phyloP scores from a whole-genome alignment of 2,113 vertebrate genomes.

The Mobula birostris region DNA sequence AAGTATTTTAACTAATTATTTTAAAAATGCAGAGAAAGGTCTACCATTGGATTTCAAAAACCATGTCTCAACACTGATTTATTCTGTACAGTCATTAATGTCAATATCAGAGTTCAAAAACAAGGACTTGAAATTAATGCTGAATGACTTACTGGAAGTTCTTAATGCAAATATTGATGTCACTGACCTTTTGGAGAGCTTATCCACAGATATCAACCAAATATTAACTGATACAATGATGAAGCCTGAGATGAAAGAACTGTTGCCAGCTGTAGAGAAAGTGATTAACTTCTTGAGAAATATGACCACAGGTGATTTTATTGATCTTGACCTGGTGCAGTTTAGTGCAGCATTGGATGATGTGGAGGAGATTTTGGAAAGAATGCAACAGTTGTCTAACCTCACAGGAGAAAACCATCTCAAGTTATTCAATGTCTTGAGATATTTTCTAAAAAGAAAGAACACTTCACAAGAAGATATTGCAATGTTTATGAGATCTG shows the following conservation, averaged over 20 bases:
- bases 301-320: background rate
- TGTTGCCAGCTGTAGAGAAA: conserved; percentile 43
- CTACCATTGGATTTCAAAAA: background rate
- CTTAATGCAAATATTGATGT: conserved; percentile 22
- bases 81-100: conserved; percentile 44
- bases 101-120: conserved; percentile 1
- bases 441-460: background rate
- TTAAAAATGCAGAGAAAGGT: background rate
- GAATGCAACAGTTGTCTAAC: background rate
- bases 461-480: background rate
- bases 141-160: conserved; percentile 43
- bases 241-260: conserved; percentile 38
- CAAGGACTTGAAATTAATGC: background rate
- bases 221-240: conserved; percentile 37
- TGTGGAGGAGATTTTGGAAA: conserved; percentile 3
- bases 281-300: conserved; percentile 38
- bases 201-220: conserved; percentile 42
- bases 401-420: background rate
- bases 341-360: background rate
- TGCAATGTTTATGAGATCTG: background rate
- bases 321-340: background rate
- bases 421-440: background rate
- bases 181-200: conserved; percentile 40
- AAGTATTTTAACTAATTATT: background rate
- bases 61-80: conserved; percentile 38